Evolutionary conservation across 92 coral and sea anemone genomes (phyloP).

Genomic region (Porites rus): DNA sequence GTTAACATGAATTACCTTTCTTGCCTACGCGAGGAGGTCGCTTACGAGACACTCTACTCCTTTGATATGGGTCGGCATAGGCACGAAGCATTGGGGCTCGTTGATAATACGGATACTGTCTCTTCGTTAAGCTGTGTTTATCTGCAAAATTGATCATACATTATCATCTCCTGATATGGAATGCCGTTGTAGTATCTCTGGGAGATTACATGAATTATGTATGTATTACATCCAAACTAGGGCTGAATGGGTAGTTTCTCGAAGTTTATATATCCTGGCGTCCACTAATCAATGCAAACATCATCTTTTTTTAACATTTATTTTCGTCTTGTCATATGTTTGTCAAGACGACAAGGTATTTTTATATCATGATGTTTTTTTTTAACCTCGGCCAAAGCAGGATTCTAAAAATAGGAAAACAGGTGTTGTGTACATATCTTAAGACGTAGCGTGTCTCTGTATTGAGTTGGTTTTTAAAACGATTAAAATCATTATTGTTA

Average conservation of each 20-base stretch:
- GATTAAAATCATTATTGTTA: neutral
- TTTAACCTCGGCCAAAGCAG: no score
- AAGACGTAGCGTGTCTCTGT: no score
- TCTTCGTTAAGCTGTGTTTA: conserved; percentile 10
- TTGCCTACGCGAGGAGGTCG: neutral
- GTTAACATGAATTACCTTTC: neutral
- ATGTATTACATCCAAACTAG: no score
- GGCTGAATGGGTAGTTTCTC: no score
- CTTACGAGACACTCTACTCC: conserved; percentile 25
- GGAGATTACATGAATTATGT: no score
- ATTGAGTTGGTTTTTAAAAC: neutral
- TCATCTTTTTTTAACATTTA: no score
- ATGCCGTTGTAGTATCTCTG: no score
- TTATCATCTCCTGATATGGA: neutral
- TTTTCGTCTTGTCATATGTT: no score
- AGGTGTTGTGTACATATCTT: neutral
- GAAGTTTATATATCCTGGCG: no score
- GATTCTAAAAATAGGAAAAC: neutral
- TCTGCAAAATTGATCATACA: neutral
- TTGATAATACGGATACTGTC: conserved; percentile 32
- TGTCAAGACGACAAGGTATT: no score
- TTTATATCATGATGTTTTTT: no score
- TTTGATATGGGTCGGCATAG: conserved; percentile 9
- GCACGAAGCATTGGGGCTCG: neutral
- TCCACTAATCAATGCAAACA: no score